A percentile compares a stretch with the other conserved stretches of the same genome.
Conservation (phyloP, 2,797 vertebrate species). For the Adelosebastes latens region DNA sequence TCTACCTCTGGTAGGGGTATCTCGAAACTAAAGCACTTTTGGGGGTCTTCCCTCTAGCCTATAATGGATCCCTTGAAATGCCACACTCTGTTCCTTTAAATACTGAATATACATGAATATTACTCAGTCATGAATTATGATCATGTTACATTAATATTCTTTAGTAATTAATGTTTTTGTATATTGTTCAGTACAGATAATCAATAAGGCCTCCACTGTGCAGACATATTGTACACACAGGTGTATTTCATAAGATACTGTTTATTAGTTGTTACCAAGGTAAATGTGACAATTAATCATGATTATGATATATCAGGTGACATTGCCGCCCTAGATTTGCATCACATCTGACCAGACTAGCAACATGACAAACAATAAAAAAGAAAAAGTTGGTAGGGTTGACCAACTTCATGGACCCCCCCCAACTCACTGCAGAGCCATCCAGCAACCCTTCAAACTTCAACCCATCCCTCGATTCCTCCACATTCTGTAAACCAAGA, state of each 20-base stretch:
- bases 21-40: no score
- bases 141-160: background rate
- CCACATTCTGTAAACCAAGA: slow-evolving; percentile 21
- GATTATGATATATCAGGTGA: background rate
- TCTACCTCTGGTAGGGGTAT: no score
- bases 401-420: background rate
- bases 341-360: background rate
- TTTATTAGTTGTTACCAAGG: background rate
- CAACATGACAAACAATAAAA: background rate
- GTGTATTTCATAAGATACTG: background rate
- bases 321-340: no score
- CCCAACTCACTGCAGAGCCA: background rate
- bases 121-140: background rate
- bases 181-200: background rate
- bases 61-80: background rate
- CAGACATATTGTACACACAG: background rate
- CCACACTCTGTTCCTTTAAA: background rate
- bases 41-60: no score
- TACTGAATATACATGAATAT: background rate
- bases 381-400: background rate
- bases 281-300: background rate
- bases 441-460: slow-evolving; percentile 19
- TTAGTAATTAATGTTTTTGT: background rate
- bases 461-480: background rate
- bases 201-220: background rate